phyloP scores from a whole-genome alignment of 1,140 invertebrate species.

The Chymomyza costata region DNA sequence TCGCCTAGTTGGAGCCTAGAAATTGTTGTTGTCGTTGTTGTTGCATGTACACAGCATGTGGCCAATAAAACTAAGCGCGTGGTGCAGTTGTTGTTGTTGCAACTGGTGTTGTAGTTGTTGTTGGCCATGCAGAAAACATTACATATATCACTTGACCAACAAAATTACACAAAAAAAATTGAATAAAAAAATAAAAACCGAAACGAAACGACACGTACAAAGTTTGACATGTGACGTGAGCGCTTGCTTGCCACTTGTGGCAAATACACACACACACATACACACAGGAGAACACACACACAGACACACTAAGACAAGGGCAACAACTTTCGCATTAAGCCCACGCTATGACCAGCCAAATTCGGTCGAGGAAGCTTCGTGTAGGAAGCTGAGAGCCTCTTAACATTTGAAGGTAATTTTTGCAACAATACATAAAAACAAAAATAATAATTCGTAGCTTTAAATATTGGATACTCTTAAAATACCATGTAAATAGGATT shows the following conservation, averaged over 20 bases:
- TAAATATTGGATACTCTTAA: no score
- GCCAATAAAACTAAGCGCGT: slow-evolving; percentile 71
- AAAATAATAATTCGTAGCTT: slow-evolving; percentile 29
- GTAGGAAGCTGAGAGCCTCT: slow-evolving; percentile 63
- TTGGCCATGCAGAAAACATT: slow-evolving; percentile 21
- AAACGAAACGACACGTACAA: slow-evolving; percentile 68
- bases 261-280: slow-evolving; percentile 33
- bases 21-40: no score
- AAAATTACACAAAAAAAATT: slow-evolving; percentile 7
- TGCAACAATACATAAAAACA: slow-evolving; percentile 59
- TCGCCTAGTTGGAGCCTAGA: slow-evolving; percentile 23
- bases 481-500: no score
- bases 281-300: slow-evolving; percentile 4
- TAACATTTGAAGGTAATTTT: slow-evolving; percentile 64
- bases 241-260: slow-evolving; percentile 58
- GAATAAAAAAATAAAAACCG: no score
- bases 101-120: slow-evolving; percentile 26
- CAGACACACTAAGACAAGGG: slow-evolving; percentile 62
- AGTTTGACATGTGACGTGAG: slow-evolving; percentile 61
- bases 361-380: slow-evolving; percentile 30
- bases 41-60: slow-evolving; percentile 65
- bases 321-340: slow-evolving; percentile 73
- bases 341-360: slow-evolving; percentile 32
- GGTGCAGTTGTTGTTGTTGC: slow-evolving; percentile 61
- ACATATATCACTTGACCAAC: slow-evolving; percentile 68